phyloP scores from a whole-genome alignment of 2,113 vertebrate species.

The Dasyornis broadbenti region DNA sequence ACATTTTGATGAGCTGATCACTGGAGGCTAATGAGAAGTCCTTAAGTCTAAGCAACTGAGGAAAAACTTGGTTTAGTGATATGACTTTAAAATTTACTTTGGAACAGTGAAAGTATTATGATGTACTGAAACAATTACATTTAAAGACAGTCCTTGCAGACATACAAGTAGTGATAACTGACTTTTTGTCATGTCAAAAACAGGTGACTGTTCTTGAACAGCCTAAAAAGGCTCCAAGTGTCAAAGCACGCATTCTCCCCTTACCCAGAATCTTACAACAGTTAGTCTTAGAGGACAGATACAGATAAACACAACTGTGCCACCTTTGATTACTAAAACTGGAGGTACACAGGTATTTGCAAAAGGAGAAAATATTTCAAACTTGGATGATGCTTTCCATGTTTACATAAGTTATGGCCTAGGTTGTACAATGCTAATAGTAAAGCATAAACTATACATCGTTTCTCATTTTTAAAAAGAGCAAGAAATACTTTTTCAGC shows the following conservation, averaged over 20 bases:
- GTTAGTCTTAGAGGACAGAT: not conserved
- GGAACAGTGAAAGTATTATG: not conserved
- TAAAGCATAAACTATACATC: not conserved
- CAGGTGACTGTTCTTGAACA: not conserved
- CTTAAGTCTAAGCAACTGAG: not conserved
- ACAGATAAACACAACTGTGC: not conserved
- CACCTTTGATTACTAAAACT: not conserved
- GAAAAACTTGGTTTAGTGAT: not conserved
- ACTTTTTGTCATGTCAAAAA: not conserved
- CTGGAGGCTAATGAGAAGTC: not conserved
- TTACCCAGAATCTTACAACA: not conserved
- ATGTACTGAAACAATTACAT: not conserved
- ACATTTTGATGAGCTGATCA: not conserved
- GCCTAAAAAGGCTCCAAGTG: not conserved
- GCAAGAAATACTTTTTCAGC: not conserved
- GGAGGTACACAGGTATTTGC: not conserved
- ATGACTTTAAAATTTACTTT: not conserved
- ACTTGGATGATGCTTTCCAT: not conserved
- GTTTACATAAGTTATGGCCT: accelerated
- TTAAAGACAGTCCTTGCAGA: not conserved
- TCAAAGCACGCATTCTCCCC: not conserved
- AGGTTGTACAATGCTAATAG: not conserved
- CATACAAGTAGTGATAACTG: not conserved
- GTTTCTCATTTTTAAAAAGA: not conserved
- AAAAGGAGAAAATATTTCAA: not conserved